phyloP scores from a whole-genome alignment of 1,140 invertebrate genomes.

The Musca domestica region DNA sequence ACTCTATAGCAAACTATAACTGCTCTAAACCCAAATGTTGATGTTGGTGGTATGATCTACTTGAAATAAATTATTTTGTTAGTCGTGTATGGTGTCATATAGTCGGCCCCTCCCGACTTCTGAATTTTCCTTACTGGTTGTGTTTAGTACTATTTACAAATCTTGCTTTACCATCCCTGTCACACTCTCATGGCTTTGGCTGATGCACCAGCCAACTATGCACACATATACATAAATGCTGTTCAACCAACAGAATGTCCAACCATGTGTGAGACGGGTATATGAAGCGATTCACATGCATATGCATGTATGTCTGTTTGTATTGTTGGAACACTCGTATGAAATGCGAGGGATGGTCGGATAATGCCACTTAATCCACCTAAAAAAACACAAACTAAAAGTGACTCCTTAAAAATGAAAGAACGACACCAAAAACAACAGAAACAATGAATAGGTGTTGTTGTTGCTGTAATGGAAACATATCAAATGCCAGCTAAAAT shows the following conservation, averaged over 20 bases:
- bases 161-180: not conserved
- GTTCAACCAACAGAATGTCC: not conserved
- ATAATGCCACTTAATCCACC: slow-evolving; percentile 17
- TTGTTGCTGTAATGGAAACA: too few relatives aligned
- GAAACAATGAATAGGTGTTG: not conserved
- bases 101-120: too few relatives aligned
- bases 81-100: too few relatives aligned
- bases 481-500: slow-evolving; percentile 3
- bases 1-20: too few relatives aligned
- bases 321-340: not conserved
- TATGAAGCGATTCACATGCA: not conserved
- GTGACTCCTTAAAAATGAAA: not conserved
- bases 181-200: too few relatives aligned
- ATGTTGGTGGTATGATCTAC: too few relatives aligned
- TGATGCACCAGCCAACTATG: too few relatives aligned
- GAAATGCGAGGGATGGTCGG: slow-evolving; percentile 9
- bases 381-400: slow-evolving; percentile 3
- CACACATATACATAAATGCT: not conserved
- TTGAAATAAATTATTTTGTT: too few relatives aligned
- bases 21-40: too few relatives aligned
- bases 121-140: too few relatives aligned
- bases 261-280: not conserved
- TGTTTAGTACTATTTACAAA: not conserved
- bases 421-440: not conserved
- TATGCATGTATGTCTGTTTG: not conserved